These are phyloP conservation scores for Muricea muricata DNA, from an alignment of 92 coral and sea anemone genomes.

Conservation along the genomic window DNA sequence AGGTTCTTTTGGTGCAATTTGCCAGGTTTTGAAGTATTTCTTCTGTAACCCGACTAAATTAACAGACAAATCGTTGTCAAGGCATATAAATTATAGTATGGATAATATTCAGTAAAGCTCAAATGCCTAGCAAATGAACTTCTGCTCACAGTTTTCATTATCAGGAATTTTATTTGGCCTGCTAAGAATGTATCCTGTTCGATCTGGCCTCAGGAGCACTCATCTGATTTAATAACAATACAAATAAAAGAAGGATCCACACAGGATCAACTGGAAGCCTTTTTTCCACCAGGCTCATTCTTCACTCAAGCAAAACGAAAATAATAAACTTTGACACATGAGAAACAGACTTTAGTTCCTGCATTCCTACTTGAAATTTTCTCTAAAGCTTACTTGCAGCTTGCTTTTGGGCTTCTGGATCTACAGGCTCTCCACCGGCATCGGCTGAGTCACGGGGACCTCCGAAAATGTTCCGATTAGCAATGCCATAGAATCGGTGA, in stretches of 20 bases:
- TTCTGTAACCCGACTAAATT: constrained; percentile 69
- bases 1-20: constrained; percentile 84
- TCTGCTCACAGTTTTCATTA: no score
- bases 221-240: no score
- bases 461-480: constrained; percentile 73
- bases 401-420: background rate
- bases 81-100: background rate
- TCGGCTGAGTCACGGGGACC: constrained; percentile 68
- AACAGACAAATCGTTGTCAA: background rate
- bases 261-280: no score
- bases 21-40: constrained; percentile 97
- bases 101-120: background rate
- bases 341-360: no score
- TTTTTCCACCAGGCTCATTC: no score
- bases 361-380: no score
- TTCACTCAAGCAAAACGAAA: no score
- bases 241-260: no score
- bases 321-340: no score
- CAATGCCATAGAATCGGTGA: constrained; percentile 94
- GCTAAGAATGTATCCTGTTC: no score
- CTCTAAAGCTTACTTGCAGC: background rate
- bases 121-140: background rate
- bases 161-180: no score
- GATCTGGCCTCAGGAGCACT: no score
- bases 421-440: constrained; percentile 65